Percentiles rank a stretch among this genome's conserved stretches.
Conservation (phyloP, 53 echinoderm and acorn worm genomes). For the Henricia sp. region DNA sequence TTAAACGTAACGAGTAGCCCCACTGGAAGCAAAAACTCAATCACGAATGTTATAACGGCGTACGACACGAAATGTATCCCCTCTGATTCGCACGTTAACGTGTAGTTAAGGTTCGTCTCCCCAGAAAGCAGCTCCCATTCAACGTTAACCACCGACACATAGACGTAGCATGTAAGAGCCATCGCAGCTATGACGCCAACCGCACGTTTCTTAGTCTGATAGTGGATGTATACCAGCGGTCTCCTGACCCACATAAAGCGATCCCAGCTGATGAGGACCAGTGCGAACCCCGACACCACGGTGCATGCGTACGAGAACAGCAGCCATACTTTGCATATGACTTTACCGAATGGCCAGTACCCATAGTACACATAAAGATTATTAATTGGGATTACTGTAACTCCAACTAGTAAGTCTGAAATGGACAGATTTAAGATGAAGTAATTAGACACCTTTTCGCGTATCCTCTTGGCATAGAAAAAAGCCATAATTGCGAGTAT, state of each 20-base stretch:
- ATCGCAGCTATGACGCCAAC: constrained; percentile 3
- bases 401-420: constrained; percentile 47
- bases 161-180: background rate
- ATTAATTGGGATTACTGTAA: constrained; percentile 33
- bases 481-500: constrained; percentile 39
- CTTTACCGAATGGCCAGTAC: constrained; percentile 55
- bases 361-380: constrained; percentile 33
- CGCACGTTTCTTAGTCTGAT: constrained; percentile 31
- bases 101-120: constrained; percentile 6
- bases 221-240: constrained; percentile 32
- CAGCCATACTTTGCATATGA: constrained; percentile 45
- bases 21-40: constrained; percentile 25
- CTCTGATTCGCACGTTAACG: constrained; percentile 32
- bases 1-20: constrained; percentile 23
- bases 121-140: constrained; percentile 26
- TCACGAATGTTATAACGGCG: constrained; percentile 33
- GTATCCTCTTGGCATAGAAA: constrained; percentile 13
- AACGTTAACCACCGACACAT: constrained; percentile 26
- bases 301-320: constrained; percentile 27
- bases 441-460: constrained; percentile 41
- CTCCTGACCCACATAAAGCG: constrained; percentile 40
- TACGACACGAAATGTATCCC: constrained; percentile 12
- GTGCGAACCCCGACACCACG: constrained; percentile 11
- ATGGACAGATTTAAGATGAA: constrained; percentile 60
- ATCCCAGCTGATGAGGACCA: constrained; percentile 59